These are phyloP conservation scores for Pentamera pediparva DNA, from an alignment of 53 echinoderm and acorn worm species.

Conservation along the genomic window DNA sequence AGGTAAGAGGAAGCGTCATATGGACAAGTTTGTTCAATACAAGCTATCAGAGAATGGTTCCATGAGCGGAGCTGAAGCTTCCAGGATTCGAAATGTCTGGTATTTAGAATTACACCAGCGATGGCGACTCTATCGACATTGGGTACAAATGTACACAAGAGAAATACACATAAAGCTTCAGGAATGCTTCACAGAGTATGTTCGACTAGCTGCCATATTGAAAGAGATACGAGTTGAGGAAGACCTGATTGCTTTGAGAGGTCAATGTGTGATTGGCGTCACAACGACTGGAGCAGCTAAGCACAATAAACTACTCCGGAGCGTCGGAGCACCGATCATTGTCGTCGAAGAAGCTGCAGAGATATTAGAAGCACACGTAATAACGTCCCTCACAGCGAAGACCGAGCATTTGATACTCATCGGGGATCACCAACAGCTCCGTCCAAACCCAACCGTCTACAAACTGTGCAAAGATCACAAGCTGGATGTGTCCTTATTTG, in stretches of 20 bases:
- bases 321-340: conserved; percentile 52
- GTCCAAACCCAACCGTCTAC: conserved; percentile 86
- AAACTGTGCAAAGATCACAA: conserved; percentile 71
- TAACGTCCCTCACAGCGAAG: conserved; percentile 49
- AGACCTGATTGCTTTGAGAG: conserved; percentile 22
- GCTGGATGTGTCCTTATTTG: conserved; percentile 83
- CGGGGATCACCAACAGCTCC: conserved; percentile 73
- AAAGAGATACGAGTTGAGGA: conserved; percentile 51
- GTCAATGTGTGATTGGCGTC: conserved; percentile 63
- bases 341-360: conserved; percentile 88
- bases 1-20: neutral
- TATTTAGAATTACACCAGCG: conserved; percentile 21
- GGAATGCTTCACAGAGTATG: neutral
- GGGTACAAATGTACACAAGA: conserved; percentile 38
- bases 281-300: conserved; percentile 87
- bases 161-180: neutral
- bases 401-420: conserved; percentile 82
- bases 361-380: conserved; percentile 72
- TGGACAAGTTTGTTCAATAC: neutral
- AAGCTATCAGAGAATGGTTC: neutral
- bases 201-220: neutral
- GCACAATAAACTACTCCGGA: conserved; percentile 42
- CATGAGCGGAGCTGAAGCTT: conserved; percentile 12
- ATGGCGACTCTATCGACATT: conserved; percentile 67
- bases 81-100: conserved; percentile 41